Evolutionary conservation across 2,113 vertebrate species (phyloP).

Genomic region (Myiozetetes cayanensis): DNA sequence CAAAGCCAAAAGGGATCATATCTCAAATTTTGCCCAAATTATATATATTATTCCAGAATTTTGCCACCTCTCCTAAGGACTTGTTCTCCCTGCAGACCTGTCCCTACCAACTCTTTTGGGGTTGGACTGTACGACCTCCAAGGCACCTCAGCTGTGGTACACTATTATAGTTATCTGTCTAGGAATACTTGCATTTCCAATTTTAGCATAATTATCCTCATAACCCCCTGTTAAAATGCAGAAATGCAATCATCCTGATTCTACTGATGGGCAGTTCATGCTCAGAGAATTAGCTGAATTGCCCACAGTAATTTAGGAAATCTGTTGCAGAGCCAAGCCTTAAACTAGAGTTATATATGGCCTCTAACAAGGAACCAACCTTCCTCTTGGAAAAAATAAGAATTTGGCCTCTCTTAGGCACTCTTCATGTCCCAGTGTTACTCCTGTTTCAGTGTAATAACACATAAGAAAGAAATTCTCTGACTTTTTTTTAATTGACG

Average conservation of each 20-base stretch:
- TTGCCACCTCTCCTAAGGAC: not conserved
- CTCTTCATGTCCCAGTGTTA: not conserved
- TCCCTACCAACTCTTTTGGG: not conserved
- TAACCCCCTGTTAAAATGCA: not conserved
- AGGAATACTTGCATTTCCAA: not conserved
- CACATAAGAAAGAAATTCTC: not conserved
- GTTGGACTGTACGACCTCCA: not conserved
- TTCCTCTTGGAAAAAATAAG: not conserved
- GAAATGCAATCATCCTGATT: not conserved
- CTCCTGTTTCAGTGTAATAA: not conserved
- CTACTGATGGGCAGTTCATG: not conserved
- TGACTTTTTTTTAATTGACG: not conserved
- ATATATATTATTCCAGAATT: not conserved
- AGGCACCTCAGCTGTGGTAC: not conserved
- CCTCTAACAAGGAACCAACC: not conserved
- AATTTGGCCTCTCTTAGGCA: not conserved
- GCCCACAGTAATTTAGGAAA: not conserved
- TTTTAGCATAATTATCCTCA: not conserved
- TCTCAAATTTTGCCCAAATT: not conserved
- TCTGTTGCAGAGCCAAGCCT: not conserved
- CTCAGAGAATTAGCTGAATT: not conserved
- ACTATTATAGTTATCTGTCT: not conserved
- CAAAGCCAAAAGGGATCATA: not conserved
- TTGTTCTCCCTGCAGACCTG: not conserved
- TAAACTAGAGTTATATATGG: not conserved